Base-by-base conservation (phyloP, 2,113 vertebrate genomes). In the Pangasianodon gigas region DNA sequence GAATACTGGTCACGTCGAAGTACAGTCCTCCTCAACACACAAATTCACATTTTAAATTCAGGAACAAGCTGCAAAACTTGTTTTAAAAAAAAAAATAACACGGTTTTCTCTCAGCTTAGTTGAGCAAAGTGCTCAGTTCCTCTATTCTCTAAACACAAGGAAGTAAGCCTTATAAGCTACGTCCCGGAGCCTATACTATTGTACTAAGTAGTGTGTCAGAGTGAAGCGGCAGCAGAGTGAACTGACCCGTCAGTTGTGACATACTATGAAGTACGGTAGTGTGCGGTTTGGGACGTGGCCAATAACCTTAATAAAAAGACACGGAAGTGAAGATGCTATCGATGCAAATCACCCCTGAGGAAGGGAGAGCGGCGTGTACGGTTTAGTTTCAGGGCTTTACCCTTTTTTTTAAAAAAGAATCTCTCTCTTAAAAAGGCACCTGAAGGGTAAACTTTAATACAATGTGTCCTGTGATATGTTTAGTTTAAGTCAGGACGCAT, bases 101-200 rank as follows among this genome's bases (percentile, higher is more conserved):
- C 37, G 37, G 37, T 37, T 56, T 87, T 79, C 56, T 85, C 80
- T 16, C 89, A 60, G 84, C 54, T 75, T 75, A 80, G 87, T 87
- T 77, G 46, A 62, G 37, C 82, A 75, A 87, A 75, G 85, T 93
- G 94, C 93, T 91, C 94, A 96, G 95, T 96, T 96, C 96, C 96
- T 96, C 96, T 95, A 95, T 96, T 95, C 92, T 89, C 87, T 69
- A 69, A 92, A 91, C 87, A 96, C 91, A 91, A 96, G 96, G 96
- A 96, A 96, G 96, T 96, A 94, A 95, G 95, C 92, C 92, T 93
- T 94, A 92, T 80, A 94, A 82, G 90, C 65, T 58, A 2, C 86
- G 71, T 79, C 74, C 71, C 6, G 9, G 6, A 46, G 51, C 4
- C 71, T 44, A 24, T 24, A 86, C 69, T 58, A 41, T 8, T 29